Percentiles rank a stretch among this genome's conserved stretches.
phyloP scores from a whole-genome alignment of 1,140 invertebrate species.

The Anagrus nilaparvatae region DNA sequence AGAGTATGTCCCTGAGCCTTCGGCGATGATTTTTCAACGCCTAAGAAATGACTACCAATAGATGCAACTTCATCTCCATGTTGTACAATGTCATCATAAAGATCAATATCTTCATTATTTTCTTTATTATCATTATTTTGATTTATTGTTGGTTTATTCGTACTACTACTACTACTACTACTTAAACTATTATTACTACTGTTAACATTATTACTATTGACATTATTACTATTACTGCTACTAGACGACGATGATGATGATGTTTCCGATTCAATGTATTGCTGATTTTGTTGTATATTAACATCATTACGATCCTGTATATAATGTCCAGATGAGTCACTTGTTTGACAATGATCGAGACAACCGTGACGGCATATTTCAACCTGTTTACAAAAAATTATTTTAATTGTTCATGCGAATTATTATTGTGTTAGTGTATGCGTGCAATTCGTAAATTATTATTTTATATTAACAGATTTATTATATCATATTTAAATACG shows the following conservation, averaged over 20 bases:
- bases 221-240: no score
- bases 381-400: slow-evolving; percentile 30
- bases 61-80: slow-evolving; percentile 43
- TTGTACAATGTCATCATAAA: slow-evolving; percentile 55
- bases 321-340: slow-evolving; percentile 28
- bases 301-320: slow-evolving; percentile 37
- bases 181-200: no score
- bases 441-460: no score
- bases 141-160: no score
- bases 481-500: no score
- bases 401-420: not conserved
- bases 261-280: slow-evolving; percentile 30
- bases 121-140: no score
- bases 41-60: slow-evolving; percentile 34
- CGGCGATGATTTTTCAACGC: slow-evolving; percentile 32
- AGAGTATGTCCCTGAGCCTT: slow-evolving; percentile 43
- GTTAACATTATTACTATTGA: no score
- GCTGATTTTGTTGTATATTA: slow-evolving; percentile 23
- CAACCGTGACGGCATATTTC: slow-evolving; percentile 88
- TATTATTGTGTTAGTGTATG: no score
- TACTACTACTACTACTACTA: no score
- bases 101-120: no score
- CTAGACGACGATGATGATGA: not conserved
- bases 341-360: slow-evolving; percentile 75
- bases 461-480: no score